These are phyloP conservation scores for Neotoma lepida DNA, from an alignment of 2,113 vertebrate species.

Conservation along the genomic window DNA sequence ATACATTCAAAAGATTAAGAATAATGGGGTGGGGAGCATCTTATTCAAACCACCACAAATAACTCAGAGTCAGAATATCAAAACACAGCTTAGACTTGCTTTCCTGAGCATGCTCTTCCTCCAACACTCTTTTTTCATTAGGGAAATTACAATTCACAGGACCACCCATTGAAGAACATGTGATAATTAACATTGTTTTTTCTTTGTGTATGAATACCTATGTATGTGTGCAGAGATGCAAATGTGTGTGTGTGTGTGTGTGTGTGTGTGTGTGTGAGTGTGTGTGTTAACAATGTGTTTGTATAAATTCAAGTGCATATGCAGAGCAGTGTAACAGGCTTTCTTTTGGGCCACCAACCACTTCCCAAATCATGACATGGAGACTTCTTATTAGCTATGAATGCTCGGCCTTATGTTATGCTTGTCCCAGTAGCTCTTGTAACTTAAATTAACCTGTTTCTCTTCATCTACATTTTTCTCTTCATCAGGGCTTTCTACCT, in stretches of 20 bases:
- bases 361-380: no score
- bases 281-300: neutral
- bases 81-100: neutral
- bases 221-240: neutral
- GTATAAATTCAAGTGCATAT: neutral
- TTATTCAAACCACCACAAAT: neutral
- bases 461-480: no score
- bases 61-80: neutral
- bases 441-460: no score
- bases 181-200: neutral
- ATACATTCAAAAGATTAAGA: neutral
- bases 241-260: neutral
- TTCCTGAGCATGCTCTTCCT: neutral
- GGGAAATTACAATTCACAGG: neutral
- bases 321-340: no score
- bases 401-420: no score
- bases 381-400: no score
- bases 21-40: neutral
- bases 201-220: neutral
- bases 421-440: no score
- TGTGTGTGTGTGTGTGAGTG: neutral
- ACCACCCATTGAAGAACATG: neutral
- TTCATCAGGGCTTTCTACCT: no score
- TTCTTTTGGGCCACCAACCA: no score
- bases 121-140: neutral